Evolutionary conservation across 1,140 invertebrate genomes (phyloP).

Genomic region (Drosophila tani): DNA sequence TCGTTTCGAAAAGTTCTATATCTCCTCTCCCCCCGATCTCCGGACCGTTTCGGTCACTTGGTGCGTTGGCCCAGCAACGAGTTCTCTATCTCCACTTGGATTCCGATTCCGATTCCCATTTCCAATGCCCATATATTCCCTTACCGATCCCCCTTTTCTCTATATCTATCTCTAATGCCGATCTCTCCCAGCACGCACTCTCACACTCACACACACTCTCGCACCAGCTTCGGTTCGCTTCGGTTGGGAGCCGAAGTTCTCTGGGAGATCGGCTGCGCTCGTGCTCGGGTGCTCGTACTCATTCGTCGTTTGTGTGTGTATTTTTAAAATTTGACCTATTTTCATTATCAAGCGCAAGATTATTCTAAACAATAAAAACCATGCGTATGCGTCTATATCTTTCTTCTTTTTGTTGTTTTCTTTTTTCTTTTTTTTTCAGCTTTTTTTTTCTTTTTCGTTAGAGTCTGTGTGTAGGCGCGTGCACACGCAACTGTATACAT

Average conservation of each 20-base stretch:
- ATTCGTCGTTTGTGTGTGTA: constrained; percentile 77
- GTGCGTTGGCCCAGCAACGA: constrained; percentile 58
- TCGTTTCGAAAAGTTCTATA: constrained; percentile 48
- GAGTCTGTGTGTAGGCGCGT: constrained; percentile 53
- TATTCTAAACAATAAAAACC: constrained; percentile 83
- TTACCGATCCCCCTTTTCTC: constrained; percentile 8
- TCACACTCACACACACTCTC: not conserved
- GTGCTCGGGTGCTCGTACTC: constrained; percentile 4
- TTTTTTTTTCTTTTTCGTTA: not conserved
- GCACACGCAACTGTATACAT: constrained; percentile 35
- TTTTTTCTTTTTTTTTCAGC: not conserved
- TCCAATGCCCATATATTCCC: not conserved
- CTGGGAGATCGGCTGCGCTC: constrained; percentile 7
- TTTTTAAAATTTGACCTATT: constrained; percentile 84
- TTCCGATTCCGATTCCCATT: not conserved
- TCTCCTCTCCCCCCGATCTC: not conserved
- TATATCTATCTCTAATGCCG: constrained; percentile 40
- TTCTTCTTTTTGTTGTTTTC: constrained; percentile 8
- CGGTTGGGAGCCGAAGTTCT: constrained; percentile 16
- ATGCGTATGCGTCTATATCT: constrained; percentile 57
- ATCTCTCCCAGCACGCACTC: constrained; percentile 25
- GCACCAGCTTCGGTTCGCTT: constrained; percentile 4
- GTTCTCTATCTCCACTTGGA: constrained; percentile 12
- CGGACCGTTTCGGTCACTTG: constrained; percentile 28
- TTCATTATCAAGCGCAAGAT: constrained; percentile 84